phyloP scores from a whole-genome alignment of 1,140 invertebrate species.

The Oscheius sp. region DNA sequence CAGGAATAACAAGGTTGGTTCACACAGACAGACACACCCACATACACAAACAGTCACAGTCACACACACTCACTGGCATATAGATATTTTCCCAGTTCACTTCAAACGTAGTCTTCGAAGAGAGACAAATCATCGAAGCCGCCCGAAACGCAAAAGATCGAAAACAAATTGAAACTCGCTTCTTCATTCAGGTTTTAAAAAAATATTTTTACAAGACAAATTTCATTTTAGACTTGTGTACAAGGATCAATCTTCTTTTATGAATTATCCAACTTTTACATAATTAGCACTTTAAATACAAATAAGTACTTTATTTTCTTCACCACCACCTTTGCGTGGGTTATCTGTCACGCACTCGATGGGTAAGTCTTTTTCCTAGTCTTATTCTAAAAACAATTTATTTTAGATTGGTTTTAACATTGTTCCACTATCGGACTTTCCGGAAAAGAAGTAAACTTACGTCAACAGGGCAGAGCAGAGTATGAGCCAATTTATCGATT shows the following conservation, averaged over 20 bases:
- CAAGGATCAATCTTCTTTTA: slow-evolving; percentile 27
- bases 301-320: slow-evolving; percentile 19
- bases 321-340: slow-evolving; percentile 23
- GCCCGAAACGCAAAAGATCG: not conserved
- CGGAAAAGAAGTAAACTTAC: no score
- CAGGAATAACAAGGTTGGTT: not conserved
- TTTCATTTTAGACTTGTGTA: not conserved
- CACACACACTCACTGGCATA: not conserved
- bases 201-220: not conserved
- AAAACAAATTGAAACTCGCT: slow-evolving; percentile 5
- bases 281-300: not conserved
- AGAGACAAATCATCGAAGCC: not conserved
- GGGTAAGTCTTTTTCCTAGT: not conserved
- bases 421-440: not conserved
- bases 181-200: slow-evolving; percentile 10
- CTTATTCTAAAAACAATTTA: not conserved
- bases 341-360: slow-evolving; percentile 19
- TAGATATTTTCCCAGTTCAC: not conserved
- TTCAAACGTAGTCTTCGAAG: not conserved
- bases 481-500: no score
- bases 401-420: slow-evolving; percentile 16
- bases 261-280: slow-evolving; percentile 20
- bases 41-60: no score
- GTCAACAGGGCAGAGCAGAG: no score
- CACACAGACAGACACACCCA: not conserved